phyloP scores from a whole-genome alignment of 2,797 vertebrate genomes.

The Pipistrellus pipistrellus region DNA sequence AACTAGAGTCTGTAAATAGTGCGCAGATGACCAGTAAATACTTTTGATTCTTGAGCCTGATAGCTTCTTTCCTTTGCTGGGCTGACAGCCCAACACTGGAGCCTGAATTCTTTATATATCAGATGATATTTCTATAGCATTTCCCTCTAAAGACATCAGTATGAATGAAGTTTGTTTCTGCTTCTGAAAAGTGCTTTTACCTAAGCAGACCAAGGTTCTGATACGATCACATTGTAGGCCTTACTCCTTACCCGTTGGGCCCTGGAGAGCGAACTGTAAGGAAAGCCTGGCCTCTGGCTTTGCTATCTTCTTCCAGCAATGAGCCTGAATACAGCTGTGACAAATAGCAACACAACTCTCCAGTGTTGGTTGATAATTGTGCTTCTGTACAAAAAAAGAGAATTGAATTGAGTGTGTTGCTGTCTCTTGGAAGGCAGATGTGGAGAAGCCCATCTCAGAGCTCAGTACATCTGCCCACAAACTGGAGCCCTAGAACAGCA shows the following conservation, averaged over 20 bases:
- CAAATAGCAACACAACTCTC: not conserved
- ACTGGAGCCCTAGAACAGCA: too few species aligned
- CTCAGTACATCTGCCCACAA: not conserved
- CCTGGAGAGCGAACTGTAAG: not conserved
- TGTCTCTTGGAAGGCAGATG: not conserved
- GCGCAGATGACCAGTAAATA: conserved; percentile 43
- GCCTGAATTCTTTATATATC: conserved; percentile 71
- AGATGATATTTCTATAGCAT: conserved; percentile 69
- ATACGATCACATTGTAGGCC: not conserved
- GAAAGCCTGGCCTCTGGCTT: not conserved
- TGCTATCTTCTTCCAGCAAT: not conserved
- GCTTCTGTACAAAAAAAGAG: not conserved
- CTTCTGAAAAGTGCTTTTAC: conserved; percentile 66
- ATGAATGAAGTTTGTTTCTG: conserved; percentile 71
- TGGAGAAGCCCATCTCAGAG: not conserved
- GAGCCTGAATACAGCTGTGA: not conserved
- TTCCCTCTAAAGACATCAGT: conserved; percentile 67
- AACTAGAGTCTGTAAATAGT: conserved; percentile 48
- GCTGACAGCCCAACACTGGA: conserved; percentile 19
- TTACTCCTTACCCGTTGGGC: not conserved
- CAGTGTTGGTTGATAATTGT: not conserved
- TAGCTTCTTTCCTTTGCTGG: conserved; percentile 48
- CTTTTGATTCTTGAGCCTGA: conserved; percentile 59
- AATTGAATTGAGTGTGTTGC: not conserved
- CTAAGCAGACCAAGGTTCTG: conserved; percentile 39